phyloP scores from a whole-genome alignment of 2,113 vertebrate genomes.

The Genyomyrus donnyi region DNA sequence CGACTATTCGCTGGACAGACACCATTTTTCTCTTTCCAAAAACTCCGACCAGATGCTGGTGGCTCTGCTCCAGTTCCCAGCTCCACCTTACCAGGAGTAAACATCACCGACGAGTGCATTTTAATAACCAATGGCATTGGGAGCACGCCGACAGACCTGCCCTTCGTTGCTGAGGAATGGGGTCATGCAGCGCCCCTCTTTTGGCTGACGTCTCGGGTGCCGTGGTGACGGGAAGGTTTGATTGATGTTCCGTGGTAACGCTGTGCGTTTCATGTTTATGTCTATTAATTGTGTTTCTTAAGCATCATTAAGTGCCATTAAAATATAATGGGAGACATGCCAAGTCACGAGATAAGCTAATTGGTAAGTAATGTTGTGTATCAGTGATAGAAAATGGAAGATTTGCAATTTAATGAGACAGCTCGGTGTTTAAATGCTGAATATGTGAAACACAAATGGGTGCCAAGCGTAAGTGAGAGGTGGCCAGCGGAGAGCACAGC shows the following conservation, averaged over 20 bases:
- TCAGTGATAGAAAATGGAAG: slow-evolving; percentile 89
- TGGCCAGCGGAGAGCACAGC: slow-evolving; percentile 23
- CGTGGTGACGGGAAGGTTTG: slow-evolving; percentile 62
- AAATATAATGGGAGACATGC: slow-evolving; percentile 93
- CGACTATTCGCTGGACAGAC: background rate
- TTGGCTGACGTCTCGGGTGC: slow-evolving; percentile 37
- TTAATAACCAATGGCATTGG: slow-evolving; percentile 16
- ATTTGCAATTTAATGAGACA: slow-evolving; percentile 90
- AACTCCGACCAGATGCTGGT: background rate
- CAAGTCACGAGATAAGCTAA: slow-evolving; percentile 92
- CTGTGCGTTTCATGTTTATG: slow-evolving; percentile 65
- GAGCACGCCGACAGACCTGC: slow-evolving; percentile 53
- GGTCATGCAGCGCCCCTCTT: slow-evolving; percentile 57
- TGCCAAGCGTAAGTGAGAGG: slow-evolving; percentile 55
- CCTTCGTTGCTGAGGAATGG: slow-evolving; percentile 63
- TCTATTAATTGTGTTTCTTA: slow-evolving; percentile 72
- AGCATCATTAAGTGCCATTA: slow-evolving; percentile 98
- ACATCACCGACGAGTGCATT: background rate
- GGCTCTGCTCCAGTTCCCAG: background rate
- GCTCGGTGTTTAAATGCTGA: slow-evolving; percentile 82
- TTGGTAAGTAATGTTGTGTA: slow-evolving; percentile 99
- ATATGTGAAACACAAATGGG: slow-evolving; percentile 63
- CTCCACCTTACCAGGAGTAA: background rate
- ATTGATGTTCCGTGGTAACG: slow-evolving; percentile 61
- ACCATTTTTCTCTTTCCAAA: background rate